Conservation (phyloP, 2,797 vertebrate genomes). For the Acanthiza pusilla region DNA sequence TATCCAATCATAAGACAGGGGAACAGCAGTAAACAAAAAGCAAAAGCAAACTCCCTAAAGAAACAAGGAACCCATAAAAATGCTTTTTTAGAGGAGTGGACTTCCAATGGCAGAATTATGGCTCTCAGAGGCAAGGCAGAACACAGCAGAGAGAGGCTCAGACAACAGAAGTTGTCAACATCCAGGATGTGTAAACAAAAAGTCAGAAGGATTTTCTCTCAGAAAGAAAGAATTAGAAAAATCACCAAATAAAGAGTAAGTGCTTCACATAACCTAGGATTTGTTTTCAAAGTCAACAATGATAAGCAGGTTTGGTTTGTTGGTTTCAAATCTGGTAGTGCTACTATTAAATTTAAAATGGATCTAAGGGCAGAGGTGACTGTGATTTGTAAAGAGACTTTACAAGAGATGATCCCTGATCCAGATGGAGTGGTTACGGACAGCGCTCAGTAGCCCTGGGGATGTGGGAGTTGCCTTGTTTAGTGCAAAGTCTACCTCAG, state of each 20-base stretch:
- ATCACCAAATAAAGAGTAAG: not conserved
- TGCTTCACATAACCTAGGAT: not conserved
- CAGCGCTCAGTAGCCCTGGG: not conserved
- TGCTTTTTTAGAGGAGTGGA: not conserved
- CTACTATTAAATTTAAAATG: not conserved
- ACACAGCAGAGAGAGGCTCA: not conserved
- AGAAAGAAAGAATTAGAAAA: not conserved
- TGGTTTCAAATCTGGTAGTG: not conserved
- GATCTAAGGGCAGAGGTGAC: constrained; percentile 24
- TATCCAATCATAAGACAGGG: not conserved
- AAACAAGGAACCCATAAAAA: not conserved
- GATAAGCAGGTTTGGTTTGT: not conserved
- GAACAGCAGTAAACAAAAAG: not conserved
- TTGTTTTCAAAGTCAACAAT: not conserved
- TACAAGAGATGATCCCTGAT: not conserved
- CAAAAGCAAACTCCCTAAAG: not conserved
- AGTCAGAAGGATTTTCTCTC: not conserved
- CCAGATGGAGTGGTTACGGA: not conserved
- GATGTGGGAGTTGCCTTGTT: not conserved
- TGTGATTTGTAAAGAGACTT: not conserved
- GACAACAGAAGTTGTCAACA: not conserved
- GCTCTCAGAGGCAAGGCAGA: not conserved
- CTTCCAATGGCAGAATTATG: not conserved
- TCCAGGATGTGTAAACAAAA: not conserved
- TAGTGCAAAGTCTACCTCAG: not conserved